Percentiles rank a stretch among this genome's conserved stretches.
These are phyloP conservation scores for Andrena trimmerana DNA, from an alignment of 2,888 invertebrate species.

Conservation along the genomic window DNA sequence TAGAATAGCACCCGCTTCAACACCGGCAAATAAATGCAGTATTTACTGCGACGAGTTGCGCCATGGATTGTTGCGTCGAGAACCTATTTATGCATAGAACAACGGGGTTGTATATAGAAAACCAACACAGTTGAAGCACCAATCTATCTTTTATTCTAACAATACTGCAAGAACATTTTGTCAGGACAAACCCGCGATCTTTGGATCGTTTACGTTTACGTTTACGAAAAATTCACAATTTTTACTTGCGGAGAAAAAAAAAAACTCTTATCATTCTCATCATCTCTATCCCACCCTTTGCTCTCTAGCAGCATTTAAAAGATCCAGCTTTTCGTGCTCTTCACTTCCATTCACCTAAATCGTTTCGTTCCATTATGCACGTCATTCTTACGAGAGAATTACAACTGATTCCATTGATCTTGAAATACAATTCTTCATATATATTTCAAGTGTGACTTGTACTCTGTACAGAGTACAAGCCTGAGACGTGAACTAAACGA, in stretches of 20 bases:
- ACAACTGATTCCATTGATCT: constrained; percentile 66
- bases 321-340: background rate
- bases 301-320: background rate
- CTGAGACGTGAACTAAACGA: constrained; percentile 69
- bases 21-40: no score
- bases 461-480: constrained; percentile 67
- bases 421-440: constrained; percentile 54
- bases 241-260: no score
- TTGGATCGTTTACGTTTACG: no score
- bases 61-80: no score
- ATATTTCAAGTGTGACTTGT: constrained; percentile 14
- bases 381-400: constrained; percentile 42
- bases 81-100: no score
- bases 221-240: no score
- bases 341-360: background rate
- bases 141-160: constrained; percentile 24
- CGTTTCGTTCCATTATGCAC: constrained; percentile 16
- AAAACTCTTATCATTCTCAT: no score
- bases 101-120: constrained; percentile 6
- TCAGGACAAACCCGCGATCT: background rate
- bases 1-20: no score
- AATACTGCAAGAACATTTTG: constrained; percentile 28
- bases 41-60: no score
- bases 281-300: no score
- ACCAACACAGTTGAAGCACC: constrained; percentile 30